Evolutionary conservation across 2,797 vertebrate species (phyloP).

Genomic region (Anisognathus igniventris): DNA sequence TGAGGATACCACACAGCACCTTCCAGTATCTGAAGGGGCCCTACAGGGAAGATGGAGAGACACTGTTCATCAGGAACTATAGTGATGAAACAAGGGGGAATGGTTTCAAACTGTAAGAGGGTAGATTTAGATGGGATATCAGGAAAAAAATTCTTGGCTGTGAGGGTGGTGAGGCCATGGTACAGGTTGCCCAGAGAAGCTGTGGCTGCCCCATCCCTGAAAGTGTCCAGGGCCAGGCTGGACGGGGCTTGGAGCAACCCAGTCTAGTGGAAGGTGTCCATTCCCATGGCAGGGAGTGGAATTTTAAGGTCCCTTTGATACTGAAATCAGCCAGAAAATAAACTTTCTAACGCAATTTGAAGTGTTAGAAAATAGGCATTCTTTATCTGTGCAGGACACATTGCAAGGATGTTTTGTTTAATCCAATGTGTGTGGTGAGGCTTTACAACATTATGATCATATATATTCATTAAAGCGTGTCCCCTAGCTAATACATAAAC

Average conservation of each 20-base stretch:
- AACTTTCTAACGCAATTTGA: neutral
- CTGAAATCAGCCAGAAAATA: neutral
- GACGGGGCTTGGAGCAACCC: accelerated
- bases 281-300: neutral
- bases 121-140: neutral
- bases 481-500: neutral
- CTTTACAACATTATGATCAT: neutral
- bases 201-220: neutral
- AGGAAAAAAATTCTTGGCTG: neutral
- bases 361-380: neutral
- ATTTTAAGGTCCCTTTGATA: neutral
- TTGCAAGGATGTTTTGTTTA: neutral
- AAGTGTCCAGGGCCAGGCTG: neutral
- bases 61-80: neutral
- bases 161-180: neutral
- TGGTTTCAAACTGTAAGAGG: neutral
- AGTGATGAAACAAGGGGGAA: neutral
- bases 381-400: neutral
- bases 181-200: neutral
- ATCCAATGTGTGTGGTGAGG: neutral
- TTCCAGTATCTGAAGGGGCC: neutral
- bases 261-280: neutral
- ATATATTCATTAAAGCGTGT: neutral
- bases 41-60: neutral
- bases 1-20: neutral